Base-by-base conservation (phyloP, 2,797 vertebrate genomes). In the Antennarius maculatus region DNA sequence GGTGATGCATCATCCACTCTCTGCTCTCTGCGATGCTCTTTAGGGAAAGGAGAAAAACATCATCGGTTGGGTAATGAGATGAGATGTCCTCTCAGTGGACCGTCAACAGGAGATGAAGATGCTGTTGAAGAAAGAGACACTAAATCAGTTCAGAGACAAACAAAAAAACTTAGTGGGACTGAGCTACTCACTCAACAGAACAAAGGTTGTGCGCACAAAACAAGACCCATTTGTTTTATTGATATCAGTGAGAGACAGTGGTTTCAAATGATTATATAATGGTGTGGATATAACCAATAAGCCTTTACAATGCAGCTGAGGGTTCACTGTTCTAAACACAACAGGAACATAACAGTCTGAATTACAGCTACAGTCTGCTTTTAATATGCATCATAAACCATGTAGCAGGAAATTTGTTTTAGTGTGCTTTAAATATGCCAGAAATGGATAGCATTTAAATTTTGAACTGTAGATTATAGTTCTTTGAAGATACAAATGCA, bases 61-160 rank as follows among this genome's bases (percentile, higher is more conserved):
- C 74, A 70, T 69, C 63, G 29, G 62, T 65, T 71, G 72, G 81
- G 70, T 34, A 34, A 34, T 34, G 31, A 71, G 55, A 84, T 65
- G 76, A 80, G 71, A 80, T 66, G 39, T 45, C 43, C 47, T 45
- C 60, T 80, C n/a, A 15, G 76, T 66, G 80, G 71, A 83, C 73
- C 77, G 37, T 79, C 66, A 58, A 71, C 66, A 75, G 83, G 62
- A 86, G 85, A 72, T 71, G 50, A 77, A 52, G 69, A 71, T 54
- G 53, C 59, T 37, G 31, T 58, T 51, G 46, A 54, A 34, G 37
- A 54, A 70, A 69, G 49, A 69, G 66, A 66, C 66, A 64, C 15
- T 50, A 71, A 74, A 82, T 76, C 49, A 1, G 45, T 65, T 74
- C 27, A 55, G 74, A 55, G 69, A 62, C 47, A 81, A 83, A 77